These are phyloP conservation scores for Tachystola acroxantha DNA, from an alignment of 2,888 invertebrate genomes.

Conservation along the genomic window DNA sequence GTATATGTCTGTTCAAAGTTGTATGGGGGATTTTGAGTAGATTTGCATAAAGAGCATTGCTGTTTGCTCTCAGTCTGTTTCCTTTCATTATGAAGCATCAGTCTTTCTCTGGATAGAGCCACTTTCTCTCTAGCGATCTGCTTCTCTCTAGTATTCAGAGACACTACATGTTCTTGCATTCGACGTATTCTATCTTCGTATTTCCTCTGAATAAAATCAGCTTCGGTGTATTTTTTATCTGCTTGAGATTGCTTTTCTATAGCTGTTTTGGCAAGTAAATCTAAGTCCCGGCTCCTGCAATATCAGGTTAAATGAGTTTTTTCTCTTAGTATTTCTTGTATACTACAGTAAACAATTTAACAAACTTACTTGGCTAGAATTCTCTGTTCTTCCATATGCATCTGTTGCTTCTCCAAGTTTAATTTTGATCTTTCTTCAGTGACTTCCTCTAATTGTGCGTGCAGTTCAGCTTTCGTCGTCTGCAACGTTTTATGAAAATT, in stretches of 20 bases:
- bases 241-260: constrained; percentile 79
- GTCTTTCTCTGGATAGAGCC: constrained; percentile 75
- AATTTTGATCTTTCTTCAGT: constrained; percentile 58
- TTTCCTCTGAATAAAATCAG: constrained; percentile 71
- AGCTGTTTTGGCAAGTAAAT: constrained; percentile 74
- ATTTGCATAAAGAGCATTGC: constrained; percentile 62
- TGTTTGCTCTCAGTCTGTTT: constrained; percentile 63
- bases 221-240: constrained; percentile 74
- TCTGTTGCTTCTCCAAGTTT: constrained; percentile 57
- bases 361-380: constrained; percentile 57
- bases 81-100: constrained; percentile 73
- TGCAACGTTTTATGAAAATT: constrained; percentile 27
- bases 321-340: too few species aligned
- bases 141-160: constrained; percentile 76
- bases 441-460: constrained; percentile 61
- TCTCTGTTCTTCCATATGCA: constrained; percentile 65
- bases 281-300: constrained; percentile 64
- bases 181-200: constrained; percentile 78
- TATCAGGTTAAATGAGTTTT: neutral
- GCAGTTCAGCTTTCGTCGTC: constrained; percentile 66
- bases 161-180: constrained; percentile 76
- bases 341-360: too few species aligned
- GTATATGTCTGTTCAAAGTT: constrained; percentile 35
- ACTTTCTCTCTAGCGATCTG: constrained; percentile 81
- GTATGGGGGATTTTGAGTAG: constrained; percentile 38